phyloP scores from a whole-genome alignment of 2,888 invertebrate genomes.

The Mesopsocus fuscifrons region DNA sequence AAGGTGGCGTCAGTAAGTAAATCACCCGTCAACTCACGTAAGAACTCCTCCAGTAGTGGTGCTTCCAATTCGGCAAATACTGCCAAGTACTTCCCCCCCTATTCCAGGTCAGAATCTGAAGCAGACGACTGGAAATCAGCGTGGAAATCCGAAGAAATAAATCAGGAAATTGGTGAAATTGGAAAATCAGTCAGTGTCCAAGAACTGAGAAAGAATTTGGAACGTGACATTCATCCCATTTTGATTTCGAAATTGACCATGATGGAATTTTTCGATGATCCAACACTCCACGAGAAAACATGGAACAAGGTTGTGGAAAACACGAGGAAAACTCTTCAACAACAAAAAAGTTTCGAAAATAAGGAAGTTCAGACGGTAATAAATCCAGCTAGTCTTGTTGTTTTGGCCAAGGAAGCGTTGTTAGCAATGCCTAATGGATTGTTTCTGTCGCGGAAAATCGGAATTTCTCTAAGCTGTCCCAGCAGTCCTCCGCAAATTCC shows the following conservation, averaged over 20 bases:
- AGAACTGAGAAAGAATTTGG: background rate
- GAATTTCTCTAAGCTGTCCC: conserved; percentile 2
- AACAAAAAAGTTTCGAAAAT: background rate
- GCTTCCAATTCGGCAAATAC: conserved; percentile 9
- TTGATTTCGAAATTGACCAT: conserved; percentile 1
- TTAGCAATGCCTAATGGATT: conserved; percentile 47
- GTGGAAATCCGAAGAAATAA: background rate
- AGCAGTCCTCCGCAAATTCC: background rate
- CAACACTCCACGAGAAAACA: background rate
- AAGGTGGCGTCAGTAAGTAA: too few species aligned
- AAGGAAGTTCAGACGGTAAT: background rate
- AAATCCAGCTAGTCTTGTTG: conserved; percentile 33
- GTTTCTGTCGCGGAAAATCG: conserved; percentile 29
- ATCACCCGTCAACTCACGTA: conserved; percentile 13
- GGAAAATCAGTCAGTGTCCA: background rate
- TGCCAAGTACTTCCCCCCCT: conserved; percentile 2
- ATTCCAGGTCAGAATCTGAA: background rate
- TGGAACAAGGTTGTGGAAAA: conserved; percentile 1
- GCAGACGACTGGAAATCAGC: background rate
- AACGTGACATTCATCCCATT: background rate
- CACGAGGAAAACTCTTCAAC: background rate
- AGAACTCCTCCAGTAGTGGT: conserved; percentile 12
- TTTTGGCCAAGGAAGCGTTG: conserved; percentile 43
- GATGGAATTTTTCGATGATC: conserved; percentile 4
- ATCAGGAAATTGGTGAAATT: background rate